phyloP scores from a whole-genome alignment of 1,140 invertebrate species.

The Drosophila trapezifrons region DNA sequence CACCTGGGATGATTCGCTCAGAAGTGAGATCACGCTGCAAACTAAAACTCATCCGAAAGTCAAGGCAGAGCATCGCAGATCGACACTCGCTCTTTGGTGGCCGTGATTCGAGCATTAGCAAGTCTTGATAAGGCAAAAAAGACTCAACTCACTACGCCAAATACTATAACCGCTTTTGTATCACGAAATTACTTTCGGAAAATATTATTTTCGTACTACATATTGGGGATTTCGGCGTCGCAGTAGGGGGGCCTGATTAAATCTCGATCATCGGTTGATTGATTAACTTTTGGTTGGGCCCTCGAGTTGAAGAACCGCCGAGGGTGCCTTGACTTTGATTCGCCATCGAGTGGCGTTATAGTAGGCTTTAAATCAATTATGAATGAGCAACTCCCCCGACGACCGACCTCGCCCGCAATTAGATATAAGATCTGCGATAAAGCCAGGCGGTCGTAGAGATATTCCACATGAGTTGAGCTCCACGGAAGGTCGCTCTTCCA shows the following conservation, averaged over 20 bases:
- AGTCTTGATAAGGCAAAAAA: constrained; percentile 27
- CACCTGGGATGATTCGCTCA: background rate
- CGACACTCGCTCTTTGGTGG: background rate
- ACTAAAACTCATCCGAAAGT: background rate
- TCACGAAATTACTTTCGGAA: constrained; percentile 20
- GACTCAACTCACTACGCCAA: constrained; percentile 12
- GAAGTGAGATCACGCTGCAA: constrained; percentile 23
- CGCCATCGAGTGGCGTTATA: constrained; percentile 26
- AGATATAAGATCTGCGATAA: constrained; percentile 26
- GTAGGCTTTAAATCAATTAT: constrained; percentile 23
- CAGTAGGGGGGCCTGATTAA: constrained; percentile 29
- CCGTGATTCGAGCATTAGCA: constrained; percentile 41
- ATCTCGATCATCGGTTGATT: constrained; percentile 20
- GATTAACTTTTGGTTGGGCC: constrained; percentile 13
- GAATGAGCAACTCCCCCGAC: constrained; percentile 4
- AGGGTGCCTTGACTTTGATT: constrained; percentile 33
- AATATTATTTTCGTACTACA: background rate
- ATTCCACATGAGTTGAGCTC: constrained; percentile 23
- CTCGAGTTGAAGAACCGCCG: constrained; percentile 42
- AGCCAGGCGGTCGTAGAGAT: constrained; percentile 6
- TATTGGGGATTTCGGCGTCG: constrained; percentile 4
- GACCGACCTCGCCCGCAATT: constrained; percentile 39
- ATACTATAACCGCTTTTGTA: constrained; percentile 13
- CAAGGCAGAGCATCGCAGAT: constrained; percentile 14
- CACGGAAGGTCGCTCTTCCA: constrained; percentile 19